Conservation (phyloP, 2,113 vertebrate species). For the Sceloporus undulatus region DNA sequence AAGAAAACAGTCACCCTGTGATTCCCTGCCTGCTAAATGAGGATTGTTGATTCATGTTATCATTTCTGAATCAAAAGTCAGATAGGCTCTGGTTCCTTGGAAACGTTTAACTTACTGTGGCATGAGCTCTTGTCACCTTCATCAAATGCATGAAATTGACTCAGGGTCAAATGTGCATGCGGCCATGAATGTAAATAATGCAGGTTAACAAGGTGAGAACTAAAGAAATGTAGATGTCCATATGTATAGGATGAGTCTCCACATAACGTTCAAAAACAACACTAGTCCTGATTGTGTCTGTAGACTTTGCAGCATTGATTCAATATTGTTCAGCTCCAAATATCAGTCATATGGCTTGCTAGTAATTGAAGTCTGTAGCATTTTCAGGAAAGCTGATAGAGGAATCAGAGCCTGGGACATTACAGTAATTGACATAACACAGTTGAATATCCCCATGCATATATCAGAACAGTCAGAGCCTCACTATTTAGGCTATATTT, state of each 20-base stretch:
- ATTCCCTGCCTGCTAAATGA: not conserved
- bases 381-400: conserved; percentile 71
- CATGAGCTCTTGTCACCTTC: not conserved
- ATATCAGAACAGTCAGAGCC: conserved; percentile 67
- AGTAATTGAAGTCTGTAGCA: conserved; percentile 71
- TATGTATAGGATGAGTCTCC: not conserved
- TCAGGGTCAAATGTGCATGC: not conserved
- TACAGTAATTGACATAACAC: conserved; percentile 76
- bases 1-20: not conserved
- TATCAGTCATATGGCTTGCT: conserved; percentile 53
- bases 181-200: not conserved
- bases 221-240: not conserved
- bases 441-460: conserved; percentile 69
- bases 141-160: not conserved
- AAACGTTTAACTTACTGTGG: not conserved
- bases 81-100: not conserved
- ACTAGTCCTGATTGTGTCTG: not conserved
- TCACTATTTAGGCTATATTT: conserved; percentile 51
- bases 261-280: not conserved
- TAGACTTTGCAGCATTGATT: conserved; percentile 71
- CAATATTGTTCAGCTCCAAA: conserved; percentile 73
- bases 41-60: not conserved
- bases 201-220: not conserved
- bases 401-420: conserved; percentile 75
- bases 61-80: not conserved